Conservation (phyloP, 1,140 invertebrate species). For the Temnothorax curvispinosus region DNA sequence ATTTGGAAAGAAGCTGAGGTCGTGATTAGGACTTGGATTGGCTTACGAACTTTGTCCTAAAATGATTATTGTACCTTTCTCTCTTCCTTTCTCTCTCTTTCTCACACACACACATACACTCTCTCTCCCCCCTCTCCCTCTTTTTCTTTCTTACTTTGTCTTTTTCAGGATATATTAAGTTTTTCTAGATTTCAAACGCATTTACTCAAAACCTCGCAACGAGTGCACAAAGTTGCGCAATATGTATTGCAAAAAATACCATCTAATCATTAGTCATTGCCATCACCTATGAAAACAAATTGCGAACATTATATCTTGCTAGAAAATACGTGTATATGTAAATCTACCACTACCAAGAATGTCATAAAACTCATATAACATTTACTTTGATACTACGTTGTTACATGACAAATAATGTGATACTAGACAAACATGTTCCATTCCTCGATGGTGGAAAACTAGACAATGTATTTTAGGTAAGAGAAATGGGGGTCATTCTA, state of each 20-base stretch:
- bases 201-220: background rate
- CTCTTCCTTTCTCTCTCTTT: background rate
- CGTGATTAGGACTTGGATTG: conserved; percentile 65
- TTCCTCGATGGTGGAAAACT: background rate
- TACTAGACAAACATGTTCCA: conserved; percentile 7
- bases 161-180: background rate
- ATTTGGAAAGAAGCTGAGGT: conserved; percentile 70
- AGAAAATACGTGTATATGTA: conserved; percentile 13
- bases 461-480: background rate
- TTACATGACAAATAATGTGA: conserved; percentile 27
- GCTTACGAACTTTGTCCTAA: conserved; percentile 14
- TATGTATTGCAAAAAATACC: conserved; percentile 10
- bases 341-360: conserved; percentile 14
- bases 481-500: background rate
- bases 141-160: background rate
- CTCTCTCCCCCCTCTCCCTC: background rate
- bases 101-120: no score
- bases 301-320: conserved; percentile 12
- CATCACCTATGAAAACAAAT: conserved; percentile 16
- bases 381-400: conserved; percentile 11
- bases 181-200: background rate
- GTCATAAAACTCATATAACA: conserved; percentile 21
- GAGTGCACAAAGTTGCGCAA: background rate
- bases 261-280: conserved; percentile 31
- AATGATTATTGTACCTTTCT: background rate